Evolutionary conservation across 2,888 invertebrate species (phyloP), one percentile per base, ranked within the genome.

Genomic region (Macrophya annulata): DNA sequence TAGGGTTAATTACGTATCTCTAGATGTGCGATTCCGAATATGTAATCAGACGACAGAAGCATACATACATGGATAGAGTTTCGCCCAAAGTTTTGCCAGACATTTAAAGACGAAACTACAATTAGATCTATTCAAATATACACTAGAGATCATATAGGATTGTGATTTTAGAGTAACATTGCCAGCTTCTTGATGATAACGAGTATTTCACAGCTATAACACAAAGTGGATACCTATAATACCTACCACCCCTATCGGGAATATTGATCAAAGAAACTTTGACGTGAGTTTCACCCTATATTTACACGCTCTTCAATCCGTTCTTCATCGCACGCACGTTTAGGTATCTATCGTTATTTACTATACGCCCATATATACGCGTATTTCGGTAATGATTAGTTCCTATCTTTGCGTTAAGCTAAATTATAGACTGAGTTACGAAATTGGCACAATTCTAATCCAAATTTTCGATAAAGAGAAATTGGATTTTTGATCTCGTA

Each of bases 181-280:
- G 25, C 76, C 45, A 76, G 48, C 21, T 76, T 76, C 76, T 37
- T 25, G 17, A 43, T 48, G 76, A 76, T 48, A 48, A 76, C 21
- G 21, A n/a, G 45, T 3, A 25, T 37, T 48, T 31, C 21, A n/a
- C 12, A 12, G 25, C 31, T 31, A 31, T 31, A 31, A 62, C 21
- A 62, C 62, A 25, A 62, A 62, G 62, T 62, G 17, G 31, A 31
- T 31, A 31, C 31, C 31, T 31, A 31, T 31, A 31, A 31, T 31
- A 31, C 31, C 31, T 2, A 0, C 71, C 31, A 74, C 45, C 74
- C 74, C 43, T 74, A 68, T 68, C 68, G 68, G 37, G 31, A 37
- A 74, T 74, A 74, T 74, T 74, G 74, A 74, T 74, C 74, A 74
- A 74, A 74, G 74, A 45, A 74, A 74, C 25, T 74, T 6, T 45